Evolutionary conservation across 2,797 vertebrate species (phyloP).

Genomic region (Anniella stebbinsi): DNA sequence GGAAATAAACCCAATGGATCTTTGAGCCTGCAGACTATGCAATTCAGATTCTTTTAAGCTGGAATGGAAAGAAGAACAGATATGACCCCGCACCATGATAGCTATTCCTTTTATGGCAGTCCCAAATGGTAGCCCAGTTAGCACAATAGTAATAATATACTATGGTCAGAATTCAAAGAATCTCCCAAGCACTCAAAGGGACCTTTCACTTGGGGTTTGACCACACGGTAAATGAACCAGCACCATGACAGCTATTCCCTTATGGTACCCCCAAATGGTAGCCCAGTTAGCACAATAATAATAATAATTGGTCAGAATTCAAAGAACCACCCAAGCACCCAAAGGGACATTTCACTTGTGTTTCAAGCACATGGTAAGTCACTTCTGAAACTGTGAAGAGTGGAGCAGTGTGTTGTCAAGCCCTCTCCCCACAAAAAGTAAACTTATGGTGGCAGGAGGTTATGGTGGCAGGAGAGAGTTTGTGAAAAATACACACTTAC

Average conservation of each 20-base stretch:
- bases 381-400: neutral
- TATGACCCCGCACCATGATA: neutral
- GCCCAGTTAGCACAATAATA: slow-evolving; percentile 12
- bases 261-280: neutral
- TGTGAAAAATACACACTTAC: neutral
- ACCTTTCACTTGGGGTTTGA: too few species aligned
- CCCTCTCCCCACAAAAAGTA: neutral
- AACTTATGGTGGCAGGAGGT: too few species aligned
- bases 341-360: neutral
- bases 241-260: neutral
- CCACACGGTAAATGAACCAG: neutral
- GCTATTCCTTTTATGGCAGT: neutral
- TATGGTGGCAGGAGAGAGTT: neutral
- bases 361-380: neutral
- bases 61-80: neutral
- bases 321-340: neutral
- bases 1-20: rapidly evolving
- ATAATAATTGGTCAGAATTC: neutral
- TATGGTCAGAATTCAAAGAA: neutral
- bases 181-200: neutral
- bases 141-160: slow-evolving; percentile 22
- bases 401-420: neutral
- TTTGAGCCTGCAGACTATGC: neutral
- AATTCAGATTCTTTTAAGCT: rapidly evolving
- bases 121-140: neutral